These are phyloP conservation scores for Phytoseiulus persimilis DNA, from an alignment of 2,888 invertebrate species.

Conservation along the genomic window DNA sequence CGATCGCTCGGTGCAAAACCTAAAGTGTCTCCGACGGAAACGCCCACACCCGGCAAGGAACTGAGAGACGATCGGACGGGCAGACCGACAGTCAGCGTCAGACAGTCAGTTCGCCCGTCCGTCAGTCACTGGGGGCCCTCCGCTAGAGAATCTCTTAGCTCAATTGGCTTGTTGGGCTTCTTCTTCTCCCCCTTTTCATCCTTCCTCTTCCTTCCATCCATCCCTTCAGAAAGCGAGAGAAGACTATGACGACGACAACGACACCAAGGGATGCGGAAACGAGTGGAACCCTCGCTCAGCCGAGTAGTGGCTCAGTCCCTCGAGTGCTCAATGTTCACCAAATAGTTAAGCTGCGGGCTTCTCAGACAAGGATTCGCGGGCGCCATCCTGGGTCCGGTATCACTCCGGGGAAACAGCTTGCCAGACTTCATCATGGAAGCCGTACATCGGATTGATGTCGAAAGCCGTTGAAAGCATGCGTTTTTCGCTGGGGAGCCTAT, in stretches of 20 bases:
- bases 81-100: neutral
- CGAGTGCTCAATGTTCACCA: neutral
- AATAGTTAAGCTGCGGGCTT: neutral
- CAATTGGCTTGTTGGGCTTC: neutral
- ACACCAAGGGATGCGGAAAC: neutral
- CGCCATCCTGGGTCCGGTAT: neutral
- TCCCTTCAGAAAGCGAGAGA: neutral
- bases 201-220: neutral
- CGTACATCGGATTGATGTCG: neutral
- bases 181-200: neutral
- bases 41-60: neutral
- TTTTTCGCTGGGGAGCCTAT: neutral
- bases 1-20: neutral
- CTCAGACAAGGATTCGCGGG: neutral
- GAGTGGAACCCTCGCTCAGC: neutral
- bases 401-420: neutral
- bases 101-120: neutral
- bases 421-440: neutral
- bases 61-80: neutral
- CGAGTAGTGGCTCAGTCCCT: neutral
- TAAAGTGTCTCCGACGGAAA: neutral
- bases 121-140: neutral
- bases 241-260: neutral
- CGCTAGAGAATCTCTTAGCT: neutral
- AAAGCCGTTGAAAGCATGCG: neutral